Conservation (phyloP, 2,113 vertebrate genomes). For the Eulacestoma nigropectus region DNA sequence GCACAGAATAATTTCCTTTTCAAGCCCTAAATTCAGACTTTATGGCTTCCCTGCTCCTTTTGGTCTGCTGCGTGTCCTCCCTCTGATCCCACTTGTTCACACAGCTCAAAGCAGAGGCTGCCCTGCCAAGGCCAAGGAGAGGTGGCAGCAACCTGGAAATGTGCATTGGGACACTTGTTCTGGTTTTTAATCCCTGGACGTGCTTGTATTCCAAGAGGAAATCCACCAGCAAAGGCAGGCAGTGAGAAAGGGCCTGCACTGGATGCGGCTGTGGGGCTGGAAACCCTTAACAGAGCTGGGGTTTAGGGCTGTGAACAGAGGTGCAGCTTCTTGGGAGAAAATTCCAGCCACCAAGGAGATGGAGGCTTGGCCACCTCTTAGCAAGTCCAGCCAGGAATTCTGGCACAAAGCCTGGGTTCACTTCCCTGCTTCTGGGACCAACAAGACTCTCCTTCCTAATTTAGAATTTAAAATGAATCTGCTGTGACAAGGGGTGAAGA, state of each 20-base stretch:
- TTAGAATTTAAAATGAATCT: not conserved
- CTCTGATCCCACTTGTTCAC: not conserved
- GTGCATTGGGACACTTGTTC: not conserved
- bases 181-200: not conserved
- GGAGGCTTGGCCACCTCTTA: not conserved
- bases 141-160: not conserved
- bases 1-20: constrained; percentile 11
- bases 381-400: not conserved
- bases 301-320: not conserved
- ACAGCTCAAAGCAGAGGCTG: not conserved
- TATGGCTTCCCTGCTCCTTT: not conserved
- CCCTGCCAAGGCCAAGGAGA: not conserved
- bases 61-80: not conserved
- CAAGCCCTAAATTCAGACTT: constrained; percentile 18
- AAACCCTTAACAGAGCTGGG: not conserved
- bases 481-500: not conserved
- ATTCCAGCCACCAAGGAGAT: not conserved
- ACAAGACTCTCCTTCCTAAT: not conserved
- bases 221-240: not conserved
- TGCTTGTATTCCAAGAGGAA: not conserved
- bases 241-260: not conserved
- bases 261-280: not conserved
- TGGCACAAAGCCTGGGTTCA: not conserved
- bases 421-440: not conserved
- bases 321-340: not conserved